Conservation (phyloP, 2,797 vertebrate genomes). For the Lagodon rhomboides region DNA sequence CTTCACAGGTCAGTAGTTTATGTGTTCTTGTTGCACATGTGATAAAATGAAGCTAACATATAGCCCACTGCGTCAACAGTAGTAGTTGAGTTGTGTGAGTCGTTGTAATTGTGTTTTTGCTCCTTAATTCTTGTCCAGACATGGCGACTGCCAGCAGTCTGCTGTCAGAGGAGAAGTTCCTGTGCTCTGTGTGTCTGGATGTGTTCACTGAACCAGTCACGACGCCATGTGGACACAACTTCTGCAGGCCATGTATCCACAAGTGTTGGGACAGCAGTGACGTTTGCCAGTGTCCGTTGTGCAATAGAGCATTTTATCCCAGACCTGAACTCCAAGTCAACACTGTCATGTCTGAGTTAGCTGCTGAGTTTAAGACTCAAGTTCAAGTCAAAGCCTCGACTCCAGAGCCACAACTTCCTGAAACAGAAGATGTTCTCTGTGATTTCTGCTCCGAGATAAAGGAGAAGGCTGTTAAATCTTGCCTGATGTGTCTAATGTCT, state of each 20-base stretch:
- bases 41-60: neutral
- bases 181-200: constrained; percentile 55
- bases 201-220: constrained; percentile 55
- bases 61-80: no score
- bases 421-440: no score
- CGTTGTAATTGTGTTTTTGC: neutral
- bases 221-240: constrained; percentile 59
- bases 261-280: constrained; percentile 32
- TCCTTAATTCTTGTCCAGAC: constrained; percentile 27
- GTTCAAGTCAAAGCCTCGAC: constrained; percentile 9
- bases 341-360: constrained; percentile 26
- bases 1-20: constrained; percentile 20
- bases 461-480: no score
- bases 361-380: constrained; percentile 10
- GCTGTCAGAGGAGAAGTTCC: constrained; percentile 49
- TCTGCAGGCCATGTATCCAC: constrained; percentile 44
- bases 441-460: no score
- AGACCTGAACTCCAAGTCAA: constrained; percentile 43
- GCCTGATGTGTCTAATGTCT: no score
- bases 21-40: no score
- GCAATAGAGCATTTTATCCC: constrained; percentile 17
- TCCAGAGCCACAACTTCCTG: no score
- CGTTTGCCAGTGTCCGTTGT: constrained; percentile 47
- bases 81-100: neutral
- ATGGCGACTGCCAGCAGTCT: constrained; percentile 46